These are phyloP conservation scores for Seriola dumerili DNA, from an alignment of 2,113 vertebrate genomes.

Conservation along the genomic window DNA sequence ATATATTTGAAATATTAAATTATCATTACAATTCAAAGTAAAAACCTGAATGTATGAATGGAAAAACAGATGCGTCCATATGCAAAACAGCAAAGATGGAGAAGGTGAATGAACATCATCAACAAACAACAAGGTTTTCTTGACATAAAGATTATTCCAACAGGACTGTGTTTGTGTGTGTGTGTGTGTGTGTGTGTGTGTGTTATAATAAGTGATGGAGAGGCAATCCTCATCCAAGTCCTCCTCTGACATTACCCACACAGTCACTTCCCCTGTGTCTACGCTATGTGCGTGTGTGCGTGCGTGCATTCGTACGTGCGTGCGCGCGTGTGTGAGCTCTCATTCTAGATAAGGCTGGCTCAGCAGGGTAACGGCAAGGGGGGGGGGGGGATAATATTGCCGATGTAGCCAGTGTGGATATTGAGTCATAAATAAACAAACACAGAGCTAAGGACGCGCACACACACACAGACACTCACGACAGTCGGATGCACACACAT, in stretches of 20 bases:
- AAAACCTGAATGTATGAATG: background rate
- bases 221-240: conserved; percentile 68
- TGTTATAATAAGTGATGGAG: conserved; percentile 55
- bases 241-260: conserved; percentile 70
- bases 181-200: conserved; percentile 18
- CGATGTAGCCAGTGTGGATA: conserved; percentile 77
- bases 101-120: conserved; percentile 43
- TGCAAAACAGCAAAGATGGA: conserved; percentile 16
- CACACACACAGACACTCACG: conserved; percentile 19
- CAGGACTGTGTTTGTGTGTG: conserved; percentile 17
- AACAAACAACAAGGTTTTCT: conserved; percentile 34
- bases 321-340: conserved; percentile 44
- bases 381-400: conserved; percentile 73
- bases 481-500: conserved; percentile 47
- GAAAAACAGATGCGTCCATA: conserved; percentile 8
- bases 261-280: conserved; percentile 44
- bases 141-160: conserved; percentile 34
- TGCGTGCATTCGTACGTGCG: conserved; percentile 3
- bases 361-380: conserved; percentile 58
- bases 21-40: conserved; percentile 2
- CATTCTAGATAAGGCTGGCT: conserved; percentile 78
- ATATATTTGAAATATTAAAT: background rate
- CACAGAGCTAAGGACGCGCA: conserved; percentile 6
- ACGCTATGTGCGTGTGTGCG: conserved; percentile 3
- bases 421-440: conserved; percentile 80